Conservation (phyloP, 35 echinoderm and acorn worm genomes). For the Heliocidaris erythrogramma region DNA sequence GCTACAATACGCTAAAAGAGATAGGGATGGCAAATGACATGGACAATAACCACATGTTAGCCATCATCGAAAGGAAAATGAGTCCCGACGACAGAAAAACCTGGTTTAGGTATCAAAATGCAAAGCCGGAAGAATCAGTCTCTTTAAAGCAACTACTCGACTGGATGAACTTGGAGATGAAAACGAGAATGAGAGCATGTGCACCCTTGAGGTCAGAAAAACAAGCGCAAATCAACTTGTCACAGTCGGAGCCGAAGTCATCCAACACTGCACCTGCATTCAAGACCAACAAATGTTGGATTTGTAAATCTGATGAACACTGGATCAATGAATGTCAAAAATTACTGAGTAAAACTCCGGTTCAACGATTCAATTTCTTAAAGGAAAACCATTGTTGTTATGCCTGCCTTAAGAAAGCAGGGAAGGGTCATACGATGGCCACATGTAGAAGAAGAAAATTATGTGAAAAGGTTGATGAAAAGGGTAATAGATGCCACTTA, state of each 20-base stretch:
- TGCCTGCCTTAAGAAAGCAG: conserved; percentile 66
- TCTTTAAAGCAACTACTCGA: conserved; percentile 18
- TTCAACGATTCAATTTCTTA: background rate
- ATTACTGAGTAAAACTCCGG: background rate
- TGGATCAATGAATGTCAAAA: conserved; percentile 56
- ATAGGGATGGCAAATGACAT: conserved; percentile 3
- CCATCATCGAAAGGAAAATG: conserved; percentile 67
- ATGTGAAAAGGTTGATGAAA: too few species aligned
- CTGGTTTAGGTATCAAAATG: conserved; percentile 44
- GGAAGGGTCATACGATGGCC: conserved; percentile 51
- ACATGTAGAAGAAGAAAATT: conserved; percentile 55
- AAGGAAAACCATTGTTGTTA: conserved; percentile 62
- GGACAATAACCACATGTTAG: conserved; percentile 61
- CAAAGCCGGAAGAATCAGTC: conserved; percentile 42
- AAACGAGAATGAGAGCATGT: conserved; percentile 53
- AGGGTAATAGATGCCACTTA: too few species aligned
- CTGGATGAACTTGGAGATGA: conserved; percentile 60
- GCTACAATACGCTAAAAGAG: conserved; percentile 5
- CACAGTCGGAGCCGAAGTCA: too few species aligned
- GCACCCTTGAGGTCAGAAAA: conserved; percentile 53
- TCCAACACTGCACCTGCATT: too few species aligned
- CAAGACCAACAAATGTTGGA: conserved; percentile 52
- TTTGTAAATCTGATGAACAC: conserved; percentile 39
- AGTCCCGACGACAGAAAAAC: conserved; percentile 62
- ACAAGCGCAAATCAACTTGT: too few species aligned